phyloP scores from a whole-genome alignment of 2,888 invertebrate genomes.

The Tillus elongatus region DNA sequence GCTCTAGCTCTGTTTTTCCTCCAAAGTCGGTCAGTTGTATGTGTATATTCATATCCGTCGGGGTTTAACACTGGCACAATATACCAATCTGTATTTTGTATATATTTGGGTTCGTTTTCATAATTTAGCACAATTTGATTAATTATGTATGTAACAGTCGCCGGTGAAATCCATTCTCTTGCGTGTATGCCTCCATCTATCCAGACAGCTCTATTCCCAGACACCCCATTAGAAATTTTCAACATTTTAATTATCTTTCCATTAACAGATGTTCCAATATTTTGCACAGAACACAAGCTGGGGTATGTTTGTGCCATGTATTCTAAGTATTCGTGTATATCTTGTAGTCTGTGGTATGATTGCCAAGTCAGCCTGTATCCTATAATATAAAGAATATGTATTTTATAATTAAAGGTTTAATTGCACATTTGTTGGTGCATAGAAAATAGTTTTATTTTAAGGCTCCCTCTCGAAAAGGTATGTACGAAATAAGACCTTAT shows the following conservation, averaged over 20 bases:
- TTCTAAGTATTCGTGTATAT: conserved; percentile 63
- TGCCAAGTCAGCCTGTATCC: conserved; percentile 64
- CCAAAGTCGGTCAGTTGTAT: conserved; percentile 74
- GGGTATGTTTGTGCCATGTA: conserved; percentile 63
- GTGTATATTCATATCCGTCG: conserved; percentile 83
- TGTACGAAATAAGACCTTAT: too few species aligned
- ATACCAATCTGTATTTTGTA: conserved; percentile 77
- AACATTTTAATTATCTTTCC: conserved; percentile 63
- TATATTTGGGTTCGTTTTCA: conserved; percentile 52
- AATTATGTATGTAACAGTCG: conserved; percentile 67
- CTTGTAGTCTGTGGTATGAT: conserved; percentile 61
- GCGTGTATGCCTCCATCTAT: conserved; percentile 75
- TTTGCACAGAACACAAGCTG: conserved; percentile 59
- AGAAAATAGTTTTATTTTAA: too few species aligned
- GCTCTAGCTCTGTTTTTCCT: conserved; percentile 60
- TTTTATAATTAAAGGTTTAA: too few species aligned
- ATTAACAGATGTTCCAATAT: conserved; percentile 66
- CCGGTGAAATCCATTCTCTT: conserved; percentile 82
- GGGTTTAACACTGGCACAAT: conserved; percentile 70
- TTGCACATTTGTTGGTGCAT: too few species aligned
- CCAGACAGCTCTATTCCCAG: conserved; percentile 53
- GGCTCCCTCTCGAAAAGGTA: too few species aligned
- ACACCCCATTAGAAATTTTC: conserved; percentile 60
- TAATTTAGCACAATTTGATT: conserved; percentile 61
- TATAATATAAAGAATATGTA: conserved; percentile 22